Percentiles rank a stretch among this genome's conserved stretches.
Conservation (phyloP, 2,888 invertebrate genomes). For the Gonocerus acuteangulatus region DNA sequence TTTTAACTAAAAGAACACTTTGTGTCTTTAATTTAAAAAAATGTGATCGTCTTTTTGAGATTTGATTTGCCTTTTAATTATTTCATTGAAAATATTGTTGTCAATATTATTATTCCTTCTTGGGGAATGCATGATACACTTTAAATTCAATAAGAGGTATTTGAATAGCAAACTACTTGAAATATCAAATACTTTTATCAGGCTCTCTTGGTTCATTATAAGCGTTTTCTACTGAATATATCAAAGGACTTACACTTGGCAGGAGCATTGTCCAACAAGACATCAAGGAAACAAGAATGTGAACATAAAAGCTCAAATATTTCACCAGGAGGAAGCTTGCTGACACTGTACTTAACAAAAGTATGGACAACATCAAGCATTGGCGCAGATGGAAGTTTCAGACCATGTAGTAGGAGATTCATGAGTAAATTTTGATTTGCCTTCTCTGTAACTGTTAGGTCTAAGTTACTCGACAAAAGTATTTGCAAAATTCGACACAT, state of each 20-base stretch:
- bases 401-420: constrained; percentile 8
- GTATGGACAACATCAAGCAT: constrained; percentile 1
- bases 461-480: not conserved
- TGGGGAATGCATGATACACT: too few species aligned
- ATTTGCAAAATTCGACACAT: constrained; percentile 5
- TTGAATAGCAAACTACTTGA: too few species aligned
- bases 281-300: constrained; percentile 68
- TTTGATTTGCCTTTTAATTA: too few species aligned
- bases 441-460: not conserved
- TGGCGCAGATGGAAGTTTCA: constrained; percentile 3
- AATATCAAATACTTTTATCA: too few species aligned
- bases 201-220: not conserved
- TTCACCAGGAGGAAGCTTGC: constrained; percentile 39
- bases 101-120: too few species aligned
- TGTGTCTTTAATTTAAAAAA: too few species aligned
- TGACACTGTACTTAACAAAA: not conserved
- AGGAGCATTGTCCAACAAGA: constrained; percentile 50
- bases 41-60: too few species aligned
- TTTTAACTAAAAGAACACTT: too few species aligned
- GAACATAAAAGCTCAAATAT: constrained; percentile 67
- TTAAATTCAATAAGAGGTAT: too few species aligned
- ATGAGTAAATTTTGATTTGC: not conserved
- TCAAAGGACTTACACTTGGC: constrained; percentile 41
- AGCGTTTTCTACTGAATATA: too few species aligned
- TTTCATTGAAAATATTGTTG: too few species aligned